Percentiles rank a stretch among this genome's conserved stretches.
Conservation (phyloP, 2,113 vertebrate species). For the Syrrhaptes paradoxus region DNA sequence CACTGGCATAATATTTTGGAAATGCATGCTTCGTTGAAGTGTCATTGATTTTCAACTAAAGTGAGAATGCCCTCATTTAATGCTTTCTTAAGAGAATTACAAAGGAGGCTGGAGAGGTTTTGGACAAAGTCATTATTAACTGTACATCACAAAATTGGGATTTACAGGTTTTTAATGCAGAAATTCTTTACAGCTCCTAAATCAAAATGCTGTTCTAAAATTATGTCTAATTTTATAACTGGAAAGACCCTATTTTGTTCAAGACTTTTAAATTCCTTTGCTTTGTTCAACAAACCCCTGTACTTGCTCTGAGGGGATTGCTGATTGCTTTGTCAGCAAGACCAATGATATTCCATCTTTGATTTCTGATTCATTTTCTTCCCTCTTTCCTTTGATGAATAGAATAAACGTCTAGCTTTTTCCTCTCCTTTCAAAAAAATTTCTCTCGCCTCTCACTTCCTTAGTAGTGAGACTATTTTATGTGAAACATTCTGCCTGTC, state of each 20-base stretch:
- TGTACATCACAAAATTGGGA: conserved; percentile 73
- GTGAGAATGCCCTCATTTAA: conserved; percentile 75
- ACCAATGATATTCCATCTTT: conserved; percentile 67
- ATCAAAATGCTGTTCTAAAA: conserved; percentile 68
- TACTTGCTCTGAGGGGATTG: conserved; percentile 40
- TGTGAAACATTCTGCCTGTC: conserved; percentile 28
- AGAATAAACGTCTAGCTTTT: conserved; percentile 46
- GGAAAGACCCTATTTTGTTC: conserved; percentile 41
- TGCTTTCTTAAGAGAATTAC: conserved; percentile 76
- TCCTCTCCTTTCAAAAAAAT: conserved; percentile 45
- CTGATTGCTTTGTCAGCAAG: conserved; percentile 68
- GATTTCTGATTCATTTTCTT: conserved; percentile 66
- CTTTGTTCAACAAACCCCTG: conserved; percentile 54
- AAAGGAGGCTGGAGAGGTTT: conserved; percentile 63
- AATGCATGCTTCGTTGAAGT: conserved; percentile 74
- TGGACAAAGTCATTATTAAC: conserved; percentile 78
- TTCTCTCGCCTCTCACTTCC: conserved; percentile 47
- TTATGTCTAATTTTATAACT: conserved; percentile 64
- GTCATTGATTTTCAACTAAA: conserved; percentile 80
- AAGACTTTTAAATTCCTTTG: conserved; percentile 56
- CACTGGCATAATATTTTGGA: conserved; percentile 69
- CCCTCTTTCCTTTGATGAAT: conserved; percentile 62
- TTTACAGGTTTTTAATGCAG: conserved; percentile 73
- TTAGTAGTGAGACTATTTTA: conserved; percentile 25
- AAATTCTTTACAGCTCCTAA: conserved; percentile 59